Evolutionary conservation across 2,888 invertebrate species (phyloP).

Genomic region (Heliconius erato): DNA sequence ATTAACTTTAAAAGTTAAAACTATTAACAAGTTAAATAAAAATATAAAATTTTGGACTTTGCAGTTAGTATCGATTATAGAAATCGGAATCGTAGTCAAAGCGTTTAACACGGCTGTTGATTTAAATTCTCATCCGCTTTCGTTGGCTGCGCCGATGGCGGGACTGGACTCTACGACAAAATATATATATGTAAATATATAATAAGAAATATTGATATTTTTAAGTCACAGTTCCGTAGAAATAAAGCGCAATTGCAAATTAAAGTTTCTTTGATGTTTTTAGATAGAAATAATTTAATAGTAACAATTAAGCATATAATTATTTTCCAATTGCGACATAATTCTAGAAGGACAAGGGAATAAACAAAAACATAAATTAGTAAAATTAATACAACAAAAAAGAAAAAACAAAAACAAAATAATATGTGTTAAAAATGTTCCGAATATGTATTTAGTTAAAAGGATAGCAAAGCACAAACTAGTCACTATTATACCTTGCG

Average conservation of each 20-base stretch:
- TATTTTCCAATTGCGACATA: constrained; percentile 19
- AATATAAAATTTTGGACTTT: constrained; percentile 70
- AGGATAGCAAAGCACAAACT: constrained; percentile 45
- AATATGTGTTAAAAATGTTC: constrained; percentile 41
- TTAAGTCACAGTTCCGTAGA: not conserved
- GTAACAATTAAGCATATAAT: not conserved
- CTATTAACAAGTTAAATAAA: constrained; percentile 68
- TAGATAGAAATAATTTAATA: not conserved
- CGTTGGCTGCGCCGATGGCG: constrained; percentile 85
- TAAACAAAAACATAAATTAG: constrained; percentile 8
- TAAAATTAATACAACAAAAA: constrained; percentile 25
- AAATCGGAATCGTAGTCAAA: constrained; percentile 51
- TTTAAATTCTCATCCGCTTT: constrained; percentile 91
- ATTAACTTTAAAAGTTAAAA: constrained; percentile 58
- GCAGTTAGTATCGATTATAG: constrained; percentile 61
- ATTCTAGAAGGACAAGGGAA: not conserved
- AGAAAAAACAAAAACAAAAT: constrained; percentile 24
- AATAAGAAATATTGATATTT: not conserved
- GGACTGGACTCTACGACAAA: constrained; percentile 89
- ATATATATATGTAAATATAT: constrained; percentile 51
- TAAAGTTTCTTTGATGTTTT: not conserved
- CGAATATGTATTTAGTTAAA: constrained; percentile 51
- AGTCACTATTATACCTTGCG: constrained; percentile 55
- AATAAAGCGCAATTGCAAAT: constrained; percentile 22
- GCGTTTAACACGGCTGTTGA: constrained; percentile 86